phyloP scores from a whole-genome alignment of 2,797 vertebrate genomes.

The Artibeus lituratus region DNA sequence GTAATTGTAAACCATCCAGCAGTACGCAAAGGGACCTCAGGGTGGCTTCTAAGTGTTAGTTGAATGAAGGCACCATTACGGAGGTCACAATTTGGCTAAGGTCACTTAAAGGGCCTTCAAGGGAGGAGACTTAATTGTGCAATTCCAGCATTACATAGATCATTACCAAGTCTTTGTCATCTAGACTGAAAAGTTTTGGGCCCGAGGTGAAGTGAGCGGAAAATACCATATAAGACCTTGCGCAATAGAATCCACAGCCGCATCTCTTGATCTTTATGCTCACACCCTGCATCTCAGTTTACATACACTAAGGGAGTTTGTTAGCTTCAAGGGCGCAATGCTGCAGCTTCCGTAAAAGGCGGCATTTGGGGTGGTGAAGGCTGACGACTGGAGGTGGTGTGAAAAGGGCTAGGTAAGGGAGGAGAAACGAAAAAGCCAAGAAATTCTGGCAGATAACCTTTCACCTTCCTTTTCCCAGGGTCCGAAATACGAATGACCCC shows the following conservation, averaged over 20 bases:
- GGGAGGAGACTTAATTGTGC: background rate
- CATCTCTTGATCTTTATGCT: background rate
- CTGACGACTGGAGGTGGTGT: background rate
- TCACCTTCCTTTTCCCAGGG: background rate
- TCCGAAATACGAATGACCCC: background rate
- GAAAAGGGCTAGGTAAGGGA: background rate
- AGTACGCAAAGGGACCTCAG: background rate
- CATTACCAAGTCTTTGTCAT: background rate
- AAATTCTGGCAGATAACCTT: background rate
- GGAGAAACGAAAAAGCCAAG: background rate
- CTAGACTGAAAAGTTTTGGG: background rate
- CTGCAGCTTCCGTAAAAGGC: background rate
- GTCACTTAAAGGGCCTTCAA: background rate
- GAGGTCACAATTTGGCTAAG: background rate
- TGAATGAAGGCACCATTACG: background rate
- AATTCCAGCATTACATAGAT: background rate
- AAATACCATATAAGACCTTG: background rate
- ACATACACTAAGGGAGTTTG: background rate
- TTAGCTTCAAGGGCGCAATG: conserved; percentile 17
- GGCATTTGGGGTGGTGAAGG: background rate
- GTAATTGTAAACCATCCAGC: background rate
- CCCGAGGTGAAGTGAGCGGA: background rate
- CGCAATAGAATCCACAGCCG: background rate
- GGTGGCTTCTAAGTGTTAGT: background rate
- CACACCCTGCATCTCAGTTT: background rate